Evolutionary conservation across 2,113 vertebrate species (phyloP).

Genomic region (Stegastes partitus): DNA sequence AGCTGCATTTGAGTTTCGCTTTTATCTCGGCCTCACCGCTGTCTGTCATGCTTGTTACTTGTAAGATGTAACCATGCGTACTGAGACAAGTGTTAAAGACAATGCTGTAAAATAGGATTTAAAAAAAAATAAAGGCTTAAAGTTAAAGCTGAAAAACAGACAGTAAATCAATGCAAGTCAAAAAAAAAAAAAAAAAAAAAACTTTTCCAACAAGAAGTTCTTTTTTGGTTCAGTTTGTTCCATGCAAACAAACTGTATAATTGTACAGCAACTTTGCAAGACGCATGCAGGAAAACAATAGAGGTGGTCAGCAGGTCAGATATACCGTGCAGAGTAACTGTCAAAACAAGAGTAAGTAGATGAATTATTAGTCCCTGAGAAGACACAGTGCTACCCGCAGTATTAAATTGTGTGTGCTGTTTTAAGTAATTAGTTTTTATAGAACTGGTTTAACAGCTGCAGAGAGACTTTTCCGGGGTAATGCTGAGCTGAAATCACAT

Average conservation of each 20-base stretch:
- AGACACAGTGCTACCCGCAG: background rate
- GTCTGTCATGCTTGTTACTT: background rate
- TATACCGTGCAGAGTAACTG: background rate
- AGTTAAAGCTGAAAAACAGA: no score
- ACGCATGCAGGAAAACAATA: background rate
- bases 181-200: no score
- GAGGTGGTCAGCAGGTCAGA: background rate
- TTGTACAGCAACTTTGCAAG: background rate
- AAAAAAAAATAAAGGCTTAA: background rate
- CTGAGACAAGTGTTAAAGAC: background rate
- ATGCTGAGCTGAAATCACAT: background rate
- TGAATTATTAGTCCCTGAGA: background rate
- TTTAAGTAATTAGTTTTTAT: background rate
- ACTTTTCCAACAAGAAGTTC: no score
- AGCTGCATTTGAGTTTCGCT: conserved; percentile 30
- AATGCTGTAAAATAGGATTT: background rate
- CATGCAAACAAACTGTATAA: background rate
- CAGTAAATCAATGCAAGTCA: no score
- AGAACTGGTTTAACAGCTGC: background rate
- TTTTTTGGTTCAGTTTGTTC: background rate
- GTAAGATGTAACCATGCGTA: background rate
- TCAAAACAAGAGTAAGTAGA: conserved; percentile 1
- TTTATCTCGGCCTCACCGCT: conserved; percentile 8
- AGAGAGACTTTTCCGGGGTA: background rate
- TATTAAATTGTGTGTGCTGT: background rate